Percentiles rank a stretch among this genome's conserved stretches.
Evolutionary conservation across 2,888 invertebrate genomes (phyloP).

Genomic region (Vannuccia rotundouncinata): DNA sequence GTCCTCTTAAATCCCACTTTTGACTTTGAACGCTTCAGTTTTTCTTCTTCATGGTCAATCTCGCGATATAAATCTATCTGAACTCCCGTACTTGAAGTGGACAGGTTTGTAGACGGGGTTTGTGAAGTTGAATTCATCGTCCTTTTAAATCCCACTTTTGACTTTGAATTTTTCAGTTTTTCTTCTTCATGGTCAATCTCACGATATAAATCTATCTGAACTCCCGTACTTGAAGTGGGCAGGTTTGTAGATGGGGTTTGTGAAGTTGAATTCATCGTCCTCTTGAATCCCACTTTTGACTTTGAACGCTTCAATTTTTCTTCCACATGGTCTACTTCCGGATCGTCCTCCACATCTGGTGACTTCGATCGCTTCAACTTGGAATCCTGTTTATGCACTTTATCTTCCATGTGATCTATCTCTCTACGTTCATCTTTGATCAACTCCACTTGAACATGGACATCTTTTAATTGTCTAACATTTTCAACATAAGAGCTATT

Average conservation of each 20-base stretch:
- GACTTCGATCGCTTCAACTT: no score
- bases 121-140: background rate
- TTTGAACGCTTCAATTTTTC: background rate
- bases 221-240: background rate
- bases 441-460: background rate
- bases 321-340: background rate
- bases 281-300: background rate
- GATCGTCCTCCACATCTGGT: no score
- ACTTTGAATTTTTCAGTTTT: background rate
- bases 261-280: background rate
- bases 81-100: background rate
- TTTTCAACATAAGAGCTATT: background rate
- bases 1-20: no score
- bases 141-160: background rate
- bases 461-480: background rate
- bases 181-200: background rate
- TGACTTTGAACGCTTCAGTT: background rate
- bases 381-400: no score
- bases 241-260: background rate
- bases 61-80: no score
- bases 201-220: background rate
- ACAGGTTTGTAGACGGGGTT: background rate
- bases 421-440: background rate
- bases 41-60: background rate
- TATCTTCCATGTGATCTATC: background rate